Evolutionary conservation across 1,140 invertebrate genomes (phyloP).

Genomic region (Magallana gigas): DNA sequence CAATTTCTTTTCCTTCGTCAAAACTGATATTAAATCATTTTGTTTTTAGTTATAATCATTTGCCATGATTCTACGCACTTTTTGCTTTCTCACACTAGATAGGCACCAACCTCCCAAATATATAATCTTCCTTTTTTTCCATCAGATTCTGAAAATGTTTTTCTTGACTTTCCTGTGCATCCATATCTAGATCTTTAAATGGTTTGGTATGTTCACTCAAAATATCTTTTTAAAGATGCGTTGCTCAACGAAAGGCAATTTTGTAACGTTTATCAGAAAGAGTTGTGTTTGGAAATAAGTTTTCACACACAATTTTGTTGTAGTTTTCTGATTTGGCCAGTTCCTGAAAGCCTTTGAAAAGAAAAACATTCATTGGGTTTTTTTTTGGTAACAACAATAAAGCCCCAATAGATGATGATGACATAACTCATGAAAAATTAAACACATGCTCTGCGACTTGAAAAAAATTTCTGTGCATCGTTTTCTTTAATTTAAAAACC

Average conservation of each 20-base stretch:
- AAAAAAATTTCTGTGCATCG: background rate
- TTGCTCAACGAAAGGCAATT: slow-evolving; percentile 21
- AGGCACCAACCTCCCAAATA: slow-evolving; percentile 51
- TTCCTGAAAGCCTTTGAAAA: slow-evolving; percentile 26
- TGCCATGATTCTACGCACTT: slow-evolving; percentile 19
- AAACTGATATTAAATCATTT: background rate
- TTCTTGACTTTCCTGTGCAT: slow-evolving; percentile 12
- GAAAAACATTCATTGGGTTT: slow-evolving; percentile 12
- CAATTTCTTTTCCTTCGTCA: slow-evolving; percentile 17
- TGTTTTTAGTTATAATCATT: slow-evolving; percentile 27
- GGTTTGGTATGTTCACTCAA: slow-evolving; percentile 34
- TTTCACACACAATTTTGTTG: background rate
- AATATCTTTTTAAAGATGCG: slow-evolving; percentile 38
- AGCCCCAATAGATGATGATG: slow-evolving; percentile 27
- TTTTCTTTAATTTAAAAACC: slow-evolving; percentile 34
- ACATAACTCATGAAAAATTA: slow-evolving; percentile 20
- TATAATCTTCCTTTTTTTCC: slow-evolving; percentile 24
- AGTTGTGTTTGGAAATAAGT: slow-evolving; percentile 30
- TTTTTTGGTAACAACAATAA: slow-evolving; percentile 26
- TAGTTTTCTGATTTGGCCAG: background rate
- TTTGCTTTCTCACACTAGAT: slow-evolving; percentile 19
- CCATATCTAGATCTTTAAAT: slow-evolving; percentile 30
- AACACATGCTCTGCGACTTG: background rate
- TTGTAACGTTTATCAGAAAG: slow-evolving; percentile 34
- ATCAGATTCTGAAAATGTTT: slow-evolving; percentile 48